Percentiles rank a stretch among this genome's conserved stretches.
Evolutionary conservation across 2,888 invertebrate species (phyloP).

Genomic region (Galeopsomyia nigrocyanea): DNA sequence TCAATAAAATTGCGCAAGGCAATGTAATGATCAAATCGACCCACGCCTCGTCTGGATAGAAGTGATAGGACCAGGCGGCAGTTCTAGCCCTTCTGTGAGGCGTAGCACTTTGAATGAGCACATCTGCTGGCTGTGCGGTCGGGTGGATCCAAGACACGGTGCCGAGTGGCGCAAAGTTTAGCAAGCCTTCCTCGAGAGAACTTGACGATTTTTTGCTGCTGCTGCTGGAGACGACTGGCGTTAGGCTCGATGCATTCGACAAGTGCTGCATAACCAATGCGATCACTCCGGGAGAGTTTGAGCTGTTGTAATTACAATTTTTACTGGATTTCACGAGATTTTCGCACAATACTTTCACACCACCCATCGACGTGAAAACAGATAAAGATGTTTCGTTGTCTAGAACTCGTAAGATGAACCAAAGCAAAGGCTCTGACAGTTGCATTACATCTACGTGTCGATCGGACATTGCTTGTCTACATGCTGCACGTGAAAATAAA

Average conservation of each 20-base stretch:
- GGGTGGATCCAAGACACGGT: constrained; percentile 85
- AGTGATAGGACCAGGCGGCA: constrained; percentile 97
- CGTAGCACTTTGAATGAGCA: constrained; percentile 85
- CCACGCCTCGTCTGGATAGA: constrained; percentile 90
- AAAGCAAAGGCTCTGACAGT: constrained; percentile 88
- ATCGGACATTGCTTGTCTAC: constrained; percentile 57
- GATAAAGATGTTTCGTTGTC: constrained; percentile 82
- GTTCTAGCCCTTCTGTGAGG: constrained; percentile 88
- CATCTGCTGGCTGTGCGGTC: constrained; percentile 90
- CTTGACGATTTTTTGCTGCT: constrained; percentile 64
- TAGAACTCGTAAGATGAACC: constrained; percentile 84
- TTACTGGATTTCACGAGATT: constrained; percentile 76
- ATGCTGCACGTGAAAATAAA: constrained; percentile 53
- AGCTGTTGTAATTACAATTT: constrained; percentile 70
- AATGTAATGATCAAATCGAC: constrained; percentile 89
- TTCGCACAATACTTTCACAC: constrained; percentile 81
- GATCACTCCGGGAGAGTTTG: constrained; percentile 70
- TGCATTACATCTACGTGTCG: constrained; percentile 69
- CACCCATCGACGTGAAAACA: constrained; percentile 82
- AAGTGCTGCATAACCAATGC: constrained; percentile 76
- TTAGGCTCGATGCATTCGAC: constrained; percentile 69
- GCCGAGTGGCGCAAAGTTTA: constrained; percentile 92
- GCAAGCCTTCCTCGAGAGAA: constrained; percentile 78
- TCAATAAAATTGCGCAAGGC: constrained; percentile 89
- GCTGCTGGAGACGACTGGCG: constrained; percentile 61